Conservation (phyloP, 2,113 vertebrate genomes). For the Eleginops maclovinus region DNA sequence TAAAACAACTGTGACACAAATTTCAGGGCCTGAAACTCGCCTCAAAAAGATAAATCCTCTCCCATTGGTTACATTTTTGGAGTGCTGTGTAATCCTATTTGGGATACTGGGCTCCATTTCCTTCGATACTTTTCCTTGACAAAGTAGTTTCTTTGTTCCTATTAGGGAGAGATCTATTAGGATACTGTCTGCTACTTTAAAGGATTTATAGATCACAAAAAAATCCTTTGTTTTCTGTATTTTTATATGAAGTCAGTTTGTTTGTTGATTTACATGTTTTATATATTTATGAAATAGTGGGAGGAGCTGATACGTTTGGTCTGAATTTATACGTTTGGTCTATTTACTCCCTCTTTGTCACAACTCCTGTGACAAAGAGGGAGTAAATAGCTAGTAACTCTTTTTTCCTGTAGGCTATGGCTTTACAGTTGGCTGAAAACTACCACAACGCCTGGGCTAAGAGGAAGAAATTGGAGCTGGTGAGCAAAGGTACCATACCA, state of each 20-base stretch:
- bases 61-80: neutral
- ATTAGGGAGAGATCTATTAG: neutral
- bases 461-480: slow-evolving; percentile 92
- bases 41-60: neutral
- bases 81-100: slow-evolving; percentile 8
- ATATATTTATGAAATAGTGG: neutral
- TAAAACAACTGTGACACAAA: neutral
- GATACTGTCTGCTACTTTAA: neutral
- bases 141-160: slow-evolving; percentile 5
- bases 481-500: slow-evolving; percentile 88
- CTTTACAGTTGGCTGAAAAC: slow-evolving; percentile 96
- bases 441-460: slow-evolving; percentile 95
- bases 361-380: too few relatives aligned
- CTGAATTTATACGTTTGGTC: slow-evolving; percentile 1
- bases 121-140: neutral
- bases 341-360: too few relatives aligned
- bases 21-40: neutral
- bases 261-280: too few relatives aligned
- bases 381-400: neutral
- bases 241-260: too few relatives aligned
- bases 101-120: neutral
- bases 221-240: too few relatives aligned
- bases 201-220: too few relatives aligned
- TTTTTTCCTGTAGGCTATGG: slow-evolving; percentile 87
- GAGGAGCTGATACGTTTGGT: neutral